phyloP scores from a whole-genome alignment of 92 coral and sea anemone genomes.

The Plumapathes pennacea region DNA sequence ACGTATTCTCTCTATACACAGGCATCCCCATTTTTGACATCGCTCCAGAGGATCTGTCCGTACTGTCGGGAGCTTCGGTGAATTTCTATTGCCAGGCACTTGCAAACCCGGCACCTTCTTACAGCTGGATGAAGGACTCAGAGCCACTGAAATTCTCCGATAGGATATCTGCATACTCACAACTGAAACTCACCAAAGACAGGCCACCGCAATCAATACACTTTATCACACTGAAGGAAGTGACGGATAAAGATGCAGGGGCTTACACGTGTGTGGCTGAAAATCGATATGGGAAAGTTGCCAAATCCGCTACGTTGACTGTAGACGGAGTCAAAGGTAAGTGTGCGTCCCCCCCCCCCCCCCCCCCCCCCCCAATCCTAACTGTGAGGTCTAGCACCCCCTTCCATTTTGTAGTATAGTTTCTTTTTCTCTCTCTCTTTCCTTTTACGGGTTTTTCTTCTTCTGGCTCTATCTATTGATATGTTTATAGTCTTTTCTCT shows the following conservation, averaged over 20 bases:
- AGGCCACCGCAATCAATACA: too few relatives aligned
- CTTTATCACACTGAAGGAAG: conserved; percentile 24
- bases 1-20: not conserved
- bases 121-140: conserved; percentile 56
- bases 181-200: not conserved
- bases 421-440: too few relatives aligned
- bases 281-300: conserved; percentile 43
- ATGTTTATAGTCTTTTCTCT: too few relatives aligned
- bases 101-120: conserved; percentile 23
- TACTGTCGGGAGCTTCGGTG: conserved; percentile 62
- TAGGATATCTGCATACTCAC: not conserved
- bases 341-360: not conserved
- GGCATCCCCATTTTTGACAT: conserved; percentile 53
- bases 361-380: too few relatives aligned
- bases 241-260: conserved; percentile 50
- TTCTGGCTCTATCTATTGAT: too few relatives aligned
- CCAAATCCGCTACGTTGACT: conserved; percentile 42
- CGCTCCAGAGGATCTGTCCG: conserved; percentile 53
- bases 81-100: conserved; percentile 61
- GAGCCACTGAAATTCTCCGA: conserved; percentile 3
- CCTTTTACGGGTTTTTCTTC: too few relatives aligned
- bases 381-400: too few relatives aligned
- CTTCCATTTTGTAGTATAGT: too few relatives aligned
- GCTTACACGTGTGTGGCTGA: conserved; percentile 62
- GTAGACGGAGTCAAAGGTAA: conserved; percentile 71